Percentiles rank a stretch among this genome's conserved stretches.
phyloP scores from a whole-genome alignment of 2,113 vertebrate genomes.

The Grantiella picta region DNA sequence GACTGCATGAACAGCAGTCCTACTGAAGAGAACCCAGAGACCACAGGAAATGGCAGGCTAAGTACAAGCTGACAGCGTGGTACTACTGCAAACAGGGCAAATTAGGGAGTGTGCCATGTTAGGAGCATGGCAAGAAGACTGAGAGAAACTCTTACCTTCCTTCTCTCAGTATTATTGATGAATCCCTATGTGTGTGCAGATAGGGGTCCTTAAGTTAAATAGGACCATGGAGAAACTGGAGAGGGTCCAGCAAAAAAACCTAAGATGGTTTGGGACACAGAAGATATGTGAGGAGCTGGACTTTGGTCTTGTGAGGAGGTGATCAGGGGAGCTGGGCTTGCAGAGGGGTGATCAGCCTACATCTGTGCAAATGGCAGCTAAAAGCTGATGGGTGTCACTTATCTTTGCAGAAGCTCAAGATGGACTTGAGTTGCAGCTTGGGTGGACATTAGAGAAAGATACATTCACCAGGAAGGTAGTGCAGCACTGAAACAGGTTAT shows the following conservation, averaged over 20 bases:
- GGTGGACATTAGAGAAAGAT: not conserved
- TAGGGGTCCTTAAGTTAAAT: not conserved
- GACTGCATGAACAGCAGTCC: not conserved
- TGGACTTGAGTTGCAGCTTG: not conserved
- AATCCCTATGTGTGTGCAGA: not conserved
- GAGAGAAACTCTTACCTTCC: not conserved
- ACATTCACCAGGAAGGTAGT: not conserved
- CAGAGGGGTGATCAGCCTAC: not conserved
- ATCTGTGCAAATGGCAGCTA: not conserved
- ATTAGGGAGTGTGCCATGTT: not conserved
- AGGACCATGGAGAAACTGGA: not conserved
- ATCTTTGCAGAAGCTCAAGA: not conserved
- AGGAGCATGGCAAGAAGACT: rapidly evolving
- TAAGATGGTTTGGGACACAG: not conserved
- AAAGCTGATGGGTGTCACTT: not conserved
- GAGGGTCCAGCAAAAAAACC: not conserved
- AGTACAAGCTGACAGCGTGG: not conserved
- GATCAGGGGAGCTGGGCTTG: not conserved
- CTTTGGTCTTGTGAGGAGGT: not conserved
- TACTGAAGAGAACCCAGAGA: not conserved
- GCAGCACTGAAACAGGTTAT: not conserved
- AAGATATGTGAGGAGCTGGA: not conserved
- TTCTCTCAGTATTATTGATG: not conserved
- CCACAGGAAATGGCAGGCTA: not conserved
- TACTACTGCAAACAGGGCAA: not conserved